Conservation (phyloP, 2,797 vertebrate genomes). For the Phataginus tricuspis region DNA sequence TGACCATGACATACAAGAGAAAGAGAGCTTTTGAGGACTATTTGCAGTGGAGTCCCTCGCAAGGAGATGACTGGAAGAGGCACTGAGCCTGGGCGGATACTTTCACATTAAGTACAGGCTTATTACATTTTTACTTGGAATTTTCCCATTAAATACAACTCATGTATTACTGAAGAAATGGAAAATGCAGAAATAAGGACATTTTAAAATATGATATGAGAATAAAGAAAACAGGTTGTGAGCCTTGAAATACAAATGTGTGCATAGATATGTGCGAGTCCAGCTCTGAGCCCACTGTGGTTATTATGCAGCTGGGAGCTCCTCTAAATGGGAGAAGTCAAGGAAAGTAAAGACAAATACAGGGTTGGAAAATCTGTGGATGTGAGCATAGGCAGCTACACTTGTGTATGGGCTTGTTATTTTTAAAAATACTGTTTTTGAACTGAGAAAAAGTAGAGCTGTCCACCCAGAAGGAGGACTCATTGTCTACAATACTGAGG, state of each 20-base stretch:
- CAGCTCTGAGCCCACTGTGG: not conserved
- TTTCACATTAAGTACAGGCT: not conserved
- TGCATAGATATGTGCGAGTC: not conserved
- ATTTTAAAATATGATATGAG: not conserved
- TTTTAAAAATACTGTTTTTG: not conserved
- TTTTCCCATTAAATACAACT: not conserved
- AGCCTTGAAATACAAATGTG: not conserved
- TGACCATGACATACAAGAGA: not conserved
- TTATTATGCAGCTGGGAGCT: not conserved
- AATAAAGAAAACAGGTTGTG: not conserved
- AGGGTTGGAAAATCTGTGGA: not conserved
- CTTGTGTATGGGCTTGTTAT: not conserved
- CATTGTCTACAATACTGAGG: not conserved
- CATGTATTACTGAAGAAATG: not conserved
- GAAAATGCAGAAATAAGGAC: not conserved
- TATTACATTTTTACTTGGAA: not conserved
- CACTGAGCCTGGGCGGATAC: not conserved
- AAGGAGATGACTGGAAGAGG: not conserved
- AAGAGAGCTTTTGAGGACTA: not conserved
- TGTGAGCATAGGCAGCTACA: not conserved
- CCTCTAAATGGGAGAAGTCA: not conserved
- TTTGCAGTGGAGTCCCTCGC: not conserved
- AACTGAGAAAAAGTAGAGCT: slow-evolving; percentile 17
- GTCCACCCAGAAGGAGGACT: not conserved
- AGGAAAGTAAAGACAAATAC: not conserved